A percentile compares a stretch with the other conserved stretches of the same genome.
These are phyloP conservation scores for Malacoraja senta DNA, from an alignment of 2,797 vertebrate genomes.

Conservation along the genomic window DNA sequence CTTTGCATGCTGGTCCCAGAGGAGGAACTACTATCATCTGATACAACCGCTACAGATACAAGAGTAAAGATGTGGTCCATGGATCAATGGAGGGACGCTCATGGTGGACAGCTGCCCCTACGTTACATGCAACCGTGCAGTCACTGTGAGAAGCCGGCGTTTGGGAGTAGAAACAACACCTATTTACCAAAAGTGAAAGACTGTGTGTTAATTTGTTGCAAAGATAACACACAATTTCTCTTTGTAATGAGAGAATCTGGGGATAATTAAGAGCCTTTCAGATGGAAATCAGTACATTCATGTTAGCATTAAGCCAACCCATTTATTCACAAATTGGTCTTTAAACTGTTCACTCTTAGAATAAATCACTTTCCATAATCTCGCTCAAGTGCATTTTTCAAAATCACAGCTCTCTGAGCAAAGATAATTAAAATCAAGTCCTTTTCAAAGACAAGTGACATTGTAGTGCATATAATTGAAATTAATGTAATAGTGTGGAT, in stretches of 20 bases:
- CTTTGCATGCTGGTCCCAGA: too few relatives aligned
- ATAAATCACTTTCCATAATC: constrained; percentile 38
- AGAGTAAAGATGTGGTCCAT: too few relatives aligned
- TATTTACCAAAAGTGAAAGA: constrained; percentile 11
- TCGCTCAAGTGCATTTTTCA: constrained; percentile 35
- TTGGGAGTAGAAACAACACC: background rate
- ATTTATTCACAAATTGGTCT: constrained; percentile 38
- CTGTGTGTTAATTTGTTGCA: constrained; percentile 32
- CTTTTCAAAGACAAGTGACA: constrained; percentile 37
- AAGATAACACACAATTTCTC: constrained; percentile 37
- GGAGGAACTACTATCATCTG: too few relatives aligned
- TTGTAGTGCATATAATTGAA: constrained; percentile 35
- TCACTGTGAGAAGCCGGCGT: background rate
- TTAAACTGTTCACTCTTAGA: constrained; percentile 38
- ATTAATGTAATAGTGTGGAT: constrained; percentile 38
- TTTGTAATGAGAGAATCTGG: constrained; percentile 33
- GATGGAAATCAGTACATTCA: constrained; percentile 34
- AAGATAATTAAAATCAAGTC: constrained; percentile 38
- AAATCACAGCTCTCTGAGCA: constrained; percentile 36
- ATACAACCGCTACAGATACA: too few relatives aligned
- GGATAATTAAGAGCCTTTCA: constrained; percentile 34
- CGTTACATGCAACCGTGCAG: background rate
- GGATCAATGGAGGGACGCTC: background rate
- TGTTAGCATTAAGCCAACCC: constrained; percentile 36
- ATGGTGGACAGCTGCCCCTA: background rate